phyloP scores from a whole-genome alignment of 2,888 invertebrate genomes.

The Pimpla rufipes region DNA sequence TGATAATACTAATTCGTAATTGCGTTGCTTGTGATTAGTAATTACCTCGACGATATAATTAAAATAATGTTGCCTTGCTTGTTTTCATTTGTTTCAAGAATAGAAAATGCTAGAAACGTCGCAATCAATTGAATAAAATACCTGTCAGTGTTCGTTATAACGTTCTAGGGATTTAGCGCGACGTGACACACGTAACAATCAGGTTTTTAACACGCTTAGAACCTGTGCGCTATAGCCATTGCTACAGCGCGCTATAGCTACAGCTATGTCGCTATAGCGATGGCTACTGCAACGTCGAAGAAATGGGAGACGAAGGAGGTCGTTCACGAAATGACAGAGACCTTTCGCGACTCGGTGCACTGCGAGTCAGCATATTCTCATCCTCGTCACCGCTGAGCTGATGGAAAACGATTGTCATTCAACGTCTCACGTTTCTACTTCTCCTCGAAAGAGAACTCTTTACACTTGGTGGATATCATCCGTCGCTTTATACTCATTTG shows the following conservation, averaged over 20 bases:
- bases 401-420: slow-evolving; percentile 31
- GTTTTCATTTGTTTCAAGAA: too few species aligned
- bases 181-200: neutral
- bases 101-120: too few species aligned
- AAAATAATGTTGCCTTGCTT: too few species aligned
- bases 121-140: too few species aligned
- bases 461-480: neutral
- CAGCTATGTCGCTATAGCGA: too few species aligned
- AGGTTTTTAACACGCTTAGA: neutral
- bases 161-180: too few species aligned
- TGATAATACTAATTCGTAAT: too few species aligned
- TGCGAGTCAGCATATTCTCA: slow-evolving; percentile 6
- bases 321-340: slow-evolving; percentile 18
- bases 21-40: too few species aligned
- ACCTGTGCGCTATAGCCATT: neutral
- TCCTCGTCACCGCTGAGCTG: slow-evolving; percentile 6
- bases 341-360: neutral
- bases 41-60: too few species aligned
- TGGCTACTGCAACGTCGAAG: neutral
- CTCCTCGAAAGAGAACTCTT: neutral
- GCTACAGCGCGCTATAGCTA: too few species aligned
- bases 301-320: neutral
- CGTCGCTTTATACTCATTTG: neutral
- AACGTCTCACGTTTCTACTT: slow-evolving; percentile 11
- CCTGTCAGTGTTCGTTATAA: too few species aligned